phyloP scores from a whole-genome alignment of 2,113 vertebrate species.

The Laticauda laticaudata region DNA sequence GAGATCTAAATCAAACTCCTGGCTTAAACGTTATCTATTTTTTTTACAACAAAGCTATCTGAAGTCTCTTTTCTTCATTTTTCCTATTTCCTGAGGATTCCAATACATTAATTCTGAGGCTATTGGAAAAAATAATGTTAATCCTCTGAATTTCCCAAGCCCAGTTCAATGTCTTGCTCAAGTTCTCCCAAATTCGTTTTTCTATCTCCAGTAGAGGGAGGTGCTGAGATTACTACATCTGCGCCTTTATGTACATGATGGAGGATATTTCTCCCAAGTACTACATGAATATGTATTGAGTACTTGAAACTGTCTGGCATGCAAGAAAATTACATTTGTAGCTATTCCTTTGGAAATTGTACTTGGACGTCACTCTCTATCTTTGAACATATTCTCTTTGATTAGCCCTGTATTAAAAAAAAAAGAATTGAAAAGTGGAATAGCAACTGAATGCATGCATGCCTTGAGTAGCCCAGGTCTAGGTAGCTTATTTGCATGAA shows the following conservation, averaged over 20 bases:
- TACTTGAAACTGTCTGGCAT: not conserved
- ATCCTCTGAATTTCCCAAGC: not conserved
- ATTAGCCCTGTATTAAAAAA: not conserved
- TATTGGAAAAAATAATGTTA: not conserved
- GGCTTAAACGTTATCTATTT: not conserved
- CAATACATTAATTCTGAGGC: not conserved
- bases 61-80: not conserved
- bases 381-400: not conserved
- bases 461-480: not conserved
- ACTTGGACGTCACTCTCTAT: not conserved
- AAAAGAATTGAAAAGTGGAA: not conserved
- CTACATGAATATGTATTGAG: not conserved
- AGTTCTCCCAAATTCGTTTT: not conserved
- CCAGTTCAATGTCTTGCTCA: not conserved
- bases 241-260: not conserved
- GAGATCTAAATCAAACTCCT: not conserved
- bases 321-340: not conserved
- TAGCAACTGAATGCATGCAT: not conserved
- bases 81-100: not conserved
- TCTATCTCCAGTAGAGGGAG: not conserved
- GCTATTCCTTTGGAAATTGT: not conserved
- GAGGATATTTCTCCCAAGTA: not conserved
- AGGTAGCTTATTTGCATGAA: not conserved
- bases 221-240: not conserved
- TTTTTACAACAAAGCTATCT: not conserved